Conservation (phyloP, 2,888 invertebrate genomes). For the Reticulitermes lucifugus region DNA sequence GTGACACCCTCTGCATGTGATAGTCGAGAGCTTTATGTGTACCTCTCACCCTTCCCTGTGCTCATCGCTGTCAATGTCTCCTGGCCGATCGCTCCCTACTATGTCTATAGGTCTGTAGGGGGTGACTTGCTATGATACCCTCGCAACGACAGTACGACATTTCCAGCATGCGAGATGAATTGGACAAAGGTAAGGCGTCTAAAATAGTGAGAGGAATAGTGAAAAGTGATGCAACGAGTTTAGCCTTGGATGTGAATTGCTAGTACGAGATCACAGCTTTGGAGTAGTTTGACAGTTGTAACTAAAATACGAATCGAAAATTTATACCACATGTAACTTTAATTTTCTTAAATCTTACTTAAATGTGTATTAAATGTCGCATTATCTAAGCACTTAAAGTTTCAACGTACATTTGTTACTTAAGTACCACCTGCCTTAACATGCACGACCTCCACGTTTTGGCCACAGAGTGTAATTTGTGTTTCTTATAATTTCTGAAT, state of each 20-base stretch:
- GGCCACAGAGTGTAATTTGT: no score
- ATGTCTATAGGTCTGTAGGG: slow-evolving; percentile 28
- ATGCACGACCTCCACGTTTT: no score
- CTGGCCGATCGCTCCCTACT: neutral
- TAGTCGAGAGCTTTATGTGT: slow-evolving; percentile 16
- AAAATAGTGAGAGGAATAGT: neutral
- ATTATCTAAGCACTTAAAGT: no score
- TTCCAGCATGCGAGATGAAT: slow-evolving; percentile 6
- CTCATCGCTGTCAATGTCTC: neutral
- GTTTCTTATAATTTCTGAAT: no score
- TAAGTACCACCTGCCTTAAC: no score
- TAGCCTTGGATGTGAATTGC: neutral
- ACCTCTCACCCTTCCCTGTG: slow-evolving; percentile 4
- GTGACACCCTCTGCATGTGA: slow-evolving; percentile 22
- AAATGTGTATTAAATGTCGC: no score
- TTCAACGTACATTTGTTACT: no score
- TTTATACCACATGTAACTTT: neutral
- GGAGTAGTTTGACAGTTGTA: neutral
- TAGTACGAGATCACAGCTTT: neutral
- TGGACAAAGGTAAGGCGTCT: neutral
- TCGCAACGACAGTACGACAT: neutral
- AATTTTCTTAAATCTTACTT: no score
- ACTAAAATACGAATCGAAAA: neutral
- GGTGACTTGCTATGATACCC: slow-evolving; percentile 7
- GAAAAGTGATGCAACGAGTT: neutral